phyloP scores from a whole-genome alignment of 2,888 invertebrate species.

The Pollenia amentaria region DNA sequence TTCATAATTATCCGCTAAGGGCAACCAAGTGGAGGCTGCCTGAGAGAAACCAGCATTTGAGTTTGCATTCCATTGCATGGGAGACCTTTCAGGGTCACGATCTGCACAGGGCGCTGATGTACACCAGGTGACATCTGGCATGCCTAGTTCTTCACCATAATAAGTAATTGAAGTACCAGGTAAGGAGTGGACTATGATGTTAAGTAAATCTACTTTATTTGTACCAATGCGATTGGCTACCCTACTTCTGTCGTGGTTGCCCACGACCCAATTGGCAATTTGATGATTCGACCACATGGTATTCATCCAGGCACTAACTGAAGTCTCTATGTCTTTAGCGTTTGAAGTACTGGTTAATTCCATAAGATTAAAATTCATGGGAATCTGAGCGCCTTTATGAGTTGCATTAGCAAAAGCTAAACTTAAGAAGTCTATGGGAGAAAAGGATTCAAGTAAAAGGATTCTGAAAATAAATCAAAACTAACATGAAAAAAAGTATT shows the following conservation, averaged over 20 bases:
- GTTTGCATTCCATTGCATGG: conserved; percentile 87
- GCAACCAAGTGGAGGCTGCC: conserved; percentile 87
- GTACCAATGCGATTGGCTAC: conserved; percentile 87
- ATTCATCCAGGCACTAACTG: conserved; percentile 86
- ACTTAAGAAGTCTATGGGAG: conserved; percentile 85
- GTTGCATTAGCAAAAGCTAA: conserved; percentile 87
- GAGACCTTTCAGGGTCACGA: conserved; percentile 87
- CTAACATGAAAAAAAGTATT: background rate
- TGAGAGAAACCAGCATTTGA: conserved; percentile 87
- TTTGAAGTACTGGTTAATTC: conserved; percentile 85
- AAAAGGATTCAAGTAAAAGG: conserved; percentile 86
- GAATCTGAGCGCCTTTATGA: conserved; percentile 86
- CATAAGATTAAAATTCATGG: conserved; percentile 88
- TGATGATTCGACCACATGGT: conserved; percentile 85
- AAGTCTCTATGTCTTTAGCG: conserved; percentile 85
- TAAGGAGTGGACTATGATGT: conserved; percentile 89
- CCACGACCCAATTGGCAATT: conserved; percentile 89
- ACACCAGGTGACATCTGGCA: conserved; percentile 85
- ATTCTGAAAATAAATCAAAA: conserved; percentile 36
- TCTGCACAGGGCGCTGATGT: conserved; percentile 79
- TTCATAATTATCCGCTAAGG: conserved; percentile 87
- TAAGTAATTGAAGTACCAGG: conserved; percentile 92
- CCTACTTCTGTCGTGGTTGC: conserved; percentile 88
- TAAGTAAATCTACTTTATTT: conserved; percentile 88
- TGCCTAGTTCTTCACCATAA: conserved; percentile 91